Base-by-base conservation (phyloP, 2,113 vertebrate genomes). In the Oryzias melastigma region DNA sequence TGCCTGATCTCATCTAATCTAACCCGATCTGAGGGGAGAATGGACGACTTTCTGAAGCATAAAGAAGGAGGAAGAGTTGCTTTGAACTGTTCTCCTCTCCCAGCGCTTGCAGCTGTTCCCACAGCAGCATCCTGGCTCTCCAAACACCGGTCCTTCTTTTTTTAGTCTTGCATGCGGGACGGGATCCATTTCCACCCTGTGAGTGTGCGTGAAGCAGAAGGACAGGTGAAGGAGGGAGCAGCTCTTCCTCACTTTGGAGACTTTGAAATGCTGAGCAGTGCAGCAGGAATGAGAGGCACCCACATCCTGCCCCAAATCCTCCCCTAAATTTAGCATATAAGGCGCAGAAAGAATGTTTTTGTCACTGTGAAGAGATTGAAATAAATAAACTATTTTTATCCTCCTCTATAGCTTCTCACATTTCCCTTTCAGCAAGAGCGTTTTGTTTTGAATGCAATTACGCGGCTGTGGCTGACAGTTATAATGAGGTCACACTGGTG, bases 81-180 rank as follows among this genome's bases (percentile, higher is more conserved):
- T 35, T 35, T 35, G 2, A 35, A 12, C 35, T 35, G 35, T 81
- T 63, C 56, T 41, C 48, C 52, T 57, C 81, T 69, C 67, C 76
- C 62, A 75, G 74, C 78, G 72, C 76, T 71, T 61, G 71, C 80
- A 86, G 82, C 81, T 85, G 84, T 51, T 76, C 68, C 44, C 40
- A 51, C 72, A 71, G 78, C 75, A 81, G 82, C 75, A 81, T 80
- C 74, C 65, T 22, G 68, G 65, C 66, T 86, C 86, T 80, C 84
- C 53, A n/a, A 67, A 83, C 83, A 77, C 74, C 68, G 15, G 80
- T 68, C 77, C 85, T 72, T 79, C 86, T 12, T 35, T 35, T 35
- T 50, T 85, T 83, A 78, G 78, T 86, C 74, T 84, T 88, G 75
- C 80, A 72, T 70, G 77, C 62, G 44, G 70, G 73, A 77, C 64